phyloP scores from a whole-genome alignment of 2,888 invertebrate genomes.

The Leptinotarsa juncta region DNA sequence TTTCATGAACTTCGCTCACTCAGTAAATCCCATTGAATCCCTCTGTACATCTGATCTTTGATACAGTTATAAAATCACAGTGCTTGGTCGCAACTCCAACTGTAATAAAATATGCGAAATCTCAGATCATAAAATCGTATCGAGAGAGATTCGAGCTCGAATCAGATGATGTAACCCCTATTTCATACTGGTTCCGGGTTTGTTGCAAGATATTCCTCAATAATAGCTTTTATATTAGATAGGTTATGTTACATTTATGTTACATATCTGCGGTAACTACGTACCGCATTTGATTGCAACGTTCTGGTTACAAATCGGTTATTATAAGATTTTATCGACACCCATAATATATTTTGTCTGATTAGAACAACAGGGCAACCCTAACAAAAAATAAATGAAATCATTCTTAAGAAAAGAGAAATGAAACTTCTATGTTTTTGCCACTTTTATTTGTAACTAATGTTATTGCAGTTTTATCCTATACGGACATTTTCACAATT shows the following conservation, averaged over 20 bases:
- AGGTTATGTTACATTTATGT: background rate
- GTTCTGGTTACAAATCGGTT: conserved; percentile 2
- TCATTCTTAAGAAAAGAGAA: too few species aligned
- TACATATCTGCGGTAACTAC: background rate
- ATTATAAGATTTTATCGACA: background rate
- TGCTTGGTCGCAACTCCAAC: background rate
- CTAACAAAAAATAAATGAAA: too few species aligned
- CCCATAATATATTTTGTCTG: too few species aligned
- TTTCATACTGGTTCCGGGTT: background rate
- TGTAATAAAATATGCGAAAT: conserved; percentile 2
- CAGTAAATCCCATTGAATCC: too few species aligned
- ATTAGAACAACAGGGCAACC: too few species aligned
- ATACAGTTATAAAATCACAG: background rate
- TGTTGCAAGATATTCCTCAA: conserved; percentile 5
- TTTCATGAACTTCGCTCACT: too few species aligned
- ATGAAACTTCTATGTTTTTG: too few species aligned
- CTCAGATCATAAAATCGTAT: conserved; percentile 7
- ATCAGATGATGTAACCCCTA: conserved; percentile 4
- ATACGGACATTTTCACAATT: too few species aligned
- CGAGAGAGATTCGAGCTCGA: background rate
- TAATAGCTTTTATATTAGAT: conserved; percentile 7
- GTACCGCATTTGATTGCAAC: background rate
- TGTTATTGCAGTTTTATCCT: too few species aligned
- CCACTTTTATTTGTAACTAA: too few species aligned
- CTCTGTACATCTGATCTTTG: background rate